These are phyloP conservation scores for Dromococcyx pavoninus DNA, from an alignment of 2,797 vertebrate genomes.

Conservation along the genomic window DNA sequence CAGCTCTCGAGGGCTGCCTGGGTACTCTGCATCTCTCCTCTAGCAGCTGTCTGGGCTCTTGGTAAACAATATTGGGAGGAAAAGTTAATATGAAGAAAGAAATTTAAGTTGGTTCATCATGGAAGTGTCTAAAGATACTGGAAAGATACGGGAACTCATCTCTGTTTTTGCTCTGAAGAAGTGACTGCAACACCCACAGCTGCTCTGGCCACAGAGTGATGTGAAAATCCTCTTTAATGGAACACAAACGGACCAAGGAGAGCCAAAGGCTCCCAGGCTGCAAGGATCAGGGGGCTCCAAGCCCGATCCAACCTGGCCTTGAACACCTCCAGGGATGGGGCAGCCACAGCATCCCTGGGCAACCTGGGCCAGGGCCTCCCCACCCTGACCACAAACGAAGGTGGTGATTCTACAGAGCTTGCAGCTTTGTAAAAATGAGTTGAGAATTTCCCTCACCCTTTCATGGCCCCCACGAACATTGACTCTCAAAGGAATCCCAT, in stretches of 20 bases:
- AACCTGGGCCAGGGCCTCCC: too few relatives aligned
- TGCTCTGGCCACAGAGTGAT: not conserved
- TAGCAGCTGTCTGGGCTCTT: slow-evolving; percentile 1
- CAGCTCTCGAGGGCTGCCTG: not conserved
- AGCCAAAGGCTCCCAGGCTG: slow-evolving; percentile 28
- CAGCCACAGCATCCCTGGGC: too few relatives aligned
- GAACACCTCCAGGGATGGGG: too few relatives aligned
- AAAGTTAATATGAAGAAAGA: not conserved
- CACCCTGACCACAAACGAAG: not conserved
- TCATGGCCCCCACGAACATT: fast-evolving
- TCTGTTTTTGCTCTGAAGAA: not conserved
- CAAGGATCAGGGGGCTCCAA: not conserved
- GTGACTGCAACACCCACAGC: not conserved
- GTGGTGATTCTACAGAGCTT: not conserved
- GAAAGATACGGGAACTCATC: not conserved
- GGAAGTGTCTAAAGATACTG: not conserved
- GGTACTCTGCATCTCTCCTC: not conserved
- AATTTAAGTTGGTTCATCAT: not conserved
- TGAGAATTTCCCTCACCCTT: not conserved
- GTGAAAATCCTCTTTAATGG: slow-evolving; percentile 23
- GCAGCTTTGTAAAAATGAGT: not conserved
- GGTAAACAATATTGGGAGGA: not conserved
- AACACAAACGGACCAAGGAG: not conserved
- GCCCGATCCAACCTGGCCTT: too few relatives aligned
- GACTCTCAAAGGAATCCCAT: not conserved